Evolutionary conservation across 2,797 vertebrate species (phyloP).

Genomic region (Coilia nasus): DNA sequence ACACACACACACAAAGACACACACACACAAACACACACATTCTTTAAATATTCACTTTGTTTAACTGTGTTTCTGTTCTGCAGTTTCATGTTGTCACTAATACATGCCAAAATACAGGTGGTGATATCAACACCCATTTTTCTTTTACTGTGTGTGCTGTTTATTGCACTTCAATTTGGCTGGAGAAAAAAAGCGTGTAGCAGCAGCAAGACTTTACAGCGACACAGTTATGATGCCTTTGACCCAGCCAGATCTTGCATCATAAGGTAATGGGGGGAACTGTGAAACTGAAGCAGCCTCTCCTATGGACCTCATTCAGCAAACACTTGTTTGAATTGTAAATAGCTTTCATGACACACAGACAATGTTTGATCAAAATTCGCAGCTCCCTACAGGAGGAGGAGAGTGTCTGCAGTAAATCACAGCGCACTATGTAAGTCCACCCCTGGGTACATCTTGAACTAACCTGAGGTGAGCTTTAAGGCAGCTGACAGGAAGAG

Average conservation of each 20-base stretch:
- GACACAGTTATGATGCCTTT: slow-evolving; percentile 36
- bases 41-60: slow-evolving; percentile 1
- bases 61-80: background rate
- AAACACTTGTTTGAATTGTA: slow-evolving; percentile 10
- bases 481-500: slow-evolving; percentile 22
- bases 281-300: slow-evolving; percentile 44
- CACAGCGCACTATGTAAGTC: background rate
- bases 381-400: slow-evolving; percentile 36
- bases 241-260: slow-evolving; percentile 42
- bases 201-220: slow-evolving; percentile 38
- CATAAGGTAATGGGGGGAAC: slow-evolving; percentile 36
- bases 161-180: slow-evolving; percentile 10
- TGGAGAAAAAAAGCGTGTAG: slow-evolving; percentile 28
- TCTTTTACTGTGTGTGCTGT: slow-evolving; percentile 9
- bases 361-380: slow-evolving; percentile 33
- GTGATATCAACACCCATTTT: background rate
- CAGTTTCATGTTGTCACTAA: slow-evolving; percentile 36
- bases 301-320: slow-evolving; percentile 23
- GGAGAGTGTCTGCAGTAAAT: slow-evolving; percentile 4
- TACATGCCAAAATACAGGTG: slow-evolving; percentile 10
- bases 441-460: background rate
- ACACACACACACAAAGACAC: too few relatives aligned
- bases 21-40: background rate
- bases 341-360: slow-evolving; percentile 30
- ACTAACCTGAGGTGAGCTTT: slow-evolving; percentile 20